Evolutionary conservation across 1,140 invertebrate genomes (phyloP).

Genomic region (Eumeta japonica): DNA sequence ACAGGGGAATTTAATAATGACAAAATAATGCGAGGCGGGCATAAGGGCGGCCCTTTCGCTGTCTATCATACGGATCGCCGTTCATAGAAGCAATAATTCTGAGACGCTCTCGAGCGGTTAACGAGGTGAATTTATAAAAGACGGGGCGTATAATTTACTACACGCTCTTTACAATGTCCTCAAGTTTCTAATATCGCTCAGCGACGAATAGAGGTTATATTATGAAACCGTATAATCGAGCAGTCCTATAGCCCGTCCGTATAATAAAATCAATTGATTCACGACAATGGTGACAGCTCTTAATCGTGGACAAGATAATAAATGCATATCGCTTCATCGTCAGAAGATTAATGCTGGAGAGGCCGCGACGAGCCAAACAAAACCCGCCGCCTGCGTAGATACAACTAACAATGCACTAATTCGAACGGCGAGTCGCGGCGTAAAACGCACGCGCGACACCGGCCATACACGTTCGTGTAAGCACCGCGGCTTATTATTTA

Average conservation of each 20-base stretch:
- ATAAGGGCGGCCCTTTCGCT: conserved; percentile 52
- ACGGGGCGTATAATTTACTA: too few relatives aligned
- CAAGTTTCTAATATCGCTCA: too few relatives aligned
- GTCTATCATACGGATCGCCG: conserved; percentile 51
- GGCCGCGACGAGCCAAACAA: conserved; percentile 35
- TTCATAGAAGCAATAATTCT: conserved; percentile 54
- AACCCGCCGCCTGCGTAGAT: conserved; percentile 35
- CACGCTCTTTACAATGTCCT: too few relatives aligned
- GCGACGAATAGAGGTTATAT: too few relatives aligned
- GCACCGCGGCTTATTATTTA: conserved; percentile 51
- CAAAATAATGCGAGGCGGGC: conserved; percentile 56
- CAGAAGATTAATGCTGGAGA: conserved; percentile 48
- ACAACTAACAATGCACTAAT: conserved; percentile 32
- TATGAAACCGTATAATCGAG: too few relatives aligned
- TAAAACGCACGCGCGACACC: conserved; percentile 41
- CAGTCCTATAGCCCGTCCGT: too few relatives aligned
- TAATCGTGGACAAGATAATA: conserved; percentile 49
- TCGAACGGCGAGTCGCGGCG: conserved; percentile 28
- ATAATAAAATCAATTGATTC: conserved; percentile 49
- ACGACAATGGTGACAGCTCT: conserved; percentile 39
- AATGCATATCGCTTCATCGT: conserved; percentile 53
- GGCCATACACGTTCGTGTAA: conserved; percentile 35
- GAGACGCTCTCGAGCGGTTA: conserved; percentile 49
- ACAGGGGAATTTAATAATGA: conserved; percentile 57
- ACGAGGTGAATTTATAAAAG: too few relatives aligned